These are phyloP conservation scores for Rhincodon typus DNA, from an alignment of 2,797 vertebrate genomes.

Conservation along the genomic window DNA sequence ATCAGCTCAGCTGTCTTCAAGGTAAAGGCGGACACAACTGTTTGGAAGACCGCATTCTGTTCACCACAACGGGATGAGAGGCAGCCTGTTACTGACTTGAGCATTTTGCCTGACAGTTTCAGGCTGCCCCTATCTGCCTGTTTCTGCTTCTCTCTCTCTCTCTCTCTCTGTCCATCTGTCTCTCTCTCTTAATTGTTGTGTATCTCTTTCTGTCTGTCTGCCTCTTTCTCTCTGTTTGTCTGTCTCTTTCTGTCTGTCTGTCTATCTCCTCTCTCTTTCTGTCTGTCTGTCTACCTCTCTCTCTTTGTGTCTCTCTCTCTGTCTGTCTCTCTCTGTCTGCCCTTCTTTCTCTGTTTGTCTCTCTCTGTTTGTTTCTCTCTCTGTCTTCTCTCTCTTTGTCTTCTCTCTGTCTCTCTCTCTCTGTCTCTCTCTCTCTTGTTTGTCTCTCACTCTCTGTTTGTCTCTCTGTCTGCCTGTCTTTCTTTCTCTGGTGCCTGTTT, in stretches of 20 bases:
- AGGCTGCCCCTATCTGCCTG: not conserved
- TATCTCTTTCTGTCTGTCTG: not conserved
- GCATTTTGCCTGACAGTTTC: not conserved
- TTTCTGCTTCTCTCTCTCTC: not conserved
- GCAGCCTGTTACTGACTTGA: not conserved
- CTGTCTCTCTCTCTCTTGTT: too few species aligned
- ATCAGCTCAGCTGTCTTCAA: not conserved
- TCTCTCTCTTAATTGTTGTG: not conserved
- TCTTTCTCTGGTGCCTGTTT: too few species aligned
- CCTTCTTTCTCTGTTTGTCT: too few species aligned
- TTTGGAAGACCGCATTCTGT: not conserved
- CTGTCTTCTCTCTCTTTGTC: too few species aligned
- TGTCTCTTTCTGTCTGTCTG: slow-evolving; percentile 25
- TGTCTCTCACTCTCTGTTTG: too few species aligned
- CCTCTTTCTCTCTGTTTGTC: not conserved
- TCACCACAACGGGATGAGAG: not conserved
- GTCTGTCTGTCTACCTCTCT: too few species aligned
- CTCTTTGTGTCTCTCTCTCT: too few species aligned
- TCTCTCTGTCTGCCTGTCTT: too few species aligned
- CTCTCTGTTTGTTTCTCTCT: too few species aligned
- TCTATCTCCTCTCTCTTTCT: not conserved
- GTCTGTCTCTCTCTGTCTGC: too few species aligned
- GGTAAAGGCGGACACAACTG: not conserved
- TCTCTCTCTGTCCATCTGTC: not conserved
- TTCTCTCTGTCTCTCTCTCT: not conserved